phyloP scores from a whole-genome alignment of 2,113 vertebrate genomes.

The Pteruthius melanotis region DNA sequence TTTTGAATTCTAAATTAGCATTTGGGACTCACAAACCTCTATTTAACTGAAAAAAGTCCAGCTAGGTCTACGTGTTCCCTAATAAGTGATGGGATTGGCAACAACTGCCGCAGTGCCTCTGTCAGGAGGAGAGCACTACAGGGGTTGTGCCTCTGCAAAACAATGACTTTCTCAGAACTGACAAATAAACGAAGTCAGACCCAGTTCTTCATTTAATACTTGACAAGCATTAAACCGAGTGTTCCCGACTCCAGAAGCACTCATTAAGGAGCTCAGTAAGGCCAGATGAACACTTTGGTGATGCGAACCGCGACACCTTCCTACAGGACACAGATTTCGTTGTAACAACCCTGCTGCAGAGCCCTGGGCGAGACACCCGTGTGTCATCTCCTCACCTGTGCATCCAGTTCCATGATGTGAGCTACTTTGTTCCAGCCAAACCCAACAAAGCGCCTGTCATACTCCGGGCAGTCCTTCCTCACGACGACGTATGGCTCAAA shows the following conservation, averaged over 20 bases:
- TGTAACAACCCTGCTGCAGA: not conserved
- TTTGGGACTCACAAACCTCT: not conserved
- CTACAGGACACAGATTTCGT: not conserved
- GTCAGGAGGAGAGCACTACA: not conserved
- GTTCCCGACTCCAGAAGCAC: not conserved
- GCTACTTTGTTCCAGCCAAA: conserved; percentile 99
- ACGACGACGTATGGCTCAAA: conserved; percentile 98
- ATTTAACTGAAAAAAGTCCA: not conserved
- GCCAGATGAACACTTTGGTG: not conserved
- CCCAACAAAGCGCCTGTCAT: conserved; percentile 95
- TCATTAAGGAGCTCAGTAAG: not conserved
- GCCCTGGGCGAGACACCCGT: not conserved
- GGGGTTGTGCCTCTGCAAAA: not conserved
- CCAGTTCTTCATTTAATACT: not conserved
- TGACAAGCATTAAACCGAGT: not conserved
- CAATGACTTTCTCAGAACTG: not conserved
- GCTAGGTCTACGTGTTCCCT: not conserved
- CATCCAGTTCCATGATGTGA: conserved; percentile 98
- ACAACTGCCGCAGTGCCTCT: not conserved
- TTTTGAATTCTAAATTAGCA: conserved; percentile 1
- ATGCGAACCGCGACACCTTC: not conserved
- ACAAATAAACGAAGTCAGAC: not conserved
- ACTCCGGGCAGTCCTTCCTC: conserved; percentile 90
- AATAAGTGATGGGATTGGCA: not conserved
- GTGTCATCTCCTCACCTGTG: conserved; percentile 80